Base-by-base conservation (phyloP, 2,888 invertebrate genomes). In the Venustoraphidia nigricollis region DNA sequence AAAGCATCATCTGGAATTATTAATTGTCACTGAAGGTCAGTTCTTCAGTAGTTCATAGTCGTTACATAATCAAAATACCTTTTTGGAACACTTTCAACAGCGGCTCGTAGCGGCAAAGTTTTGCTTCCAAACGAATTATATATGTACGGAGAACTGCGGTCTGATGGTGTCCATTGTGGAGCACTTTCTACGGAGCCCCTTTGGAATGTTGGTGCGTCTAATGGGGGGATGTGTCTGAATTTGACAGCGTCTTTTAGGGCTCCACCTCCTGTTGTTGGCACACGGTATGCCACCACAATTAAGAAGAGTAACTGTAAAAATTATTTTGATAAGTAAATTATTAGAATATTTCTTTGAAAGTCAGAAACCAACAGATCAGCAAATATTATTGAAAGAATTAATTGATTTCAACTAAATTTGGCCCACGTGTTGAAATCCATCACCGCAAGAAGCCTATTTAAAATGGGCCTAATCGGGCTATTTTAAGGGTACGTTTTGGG, bases 41-140 rank as follows among this genome's bases (percentile, higher is more conserved):
- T 27, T 6, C 6, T 27, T 27, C 6, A 6, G 27, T 27, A 27
- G 27, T 27, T 27, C 27, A 27, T 6, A 6, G 27, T 27, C 27
- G 27, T 27, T 27, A 6, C 27, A 27, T n/a, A 5, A 3, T 43
- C 10, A 13, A 8, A 35, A 36, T 36, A 35, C 69, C 64, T 55
- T 54, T 67, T 62, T 9, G 83, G 83, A 49, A 81, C 67, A 58
- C 76, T 82, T 66, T 89, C 88, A 3, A 89, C 85, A 2, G 89
- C 86, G 44, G 78, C 73, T 50, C 89, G 72, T 50, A 88, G 68
- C 0, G 88, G 88, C 45, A 80, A 60, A 50, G 64, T 65, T 48
- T 58, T 63, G 11, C 66, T 65, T 34, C 70, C 70, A 53, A 62
- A 69, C 48, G 62, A 62, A 17, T 10, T 14, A 9, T 34, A 42